Evolutionary conservation across 92 coral and sea anemone species (phyloP).

Genomic region (Scolanthus callimorphus): DNA sequence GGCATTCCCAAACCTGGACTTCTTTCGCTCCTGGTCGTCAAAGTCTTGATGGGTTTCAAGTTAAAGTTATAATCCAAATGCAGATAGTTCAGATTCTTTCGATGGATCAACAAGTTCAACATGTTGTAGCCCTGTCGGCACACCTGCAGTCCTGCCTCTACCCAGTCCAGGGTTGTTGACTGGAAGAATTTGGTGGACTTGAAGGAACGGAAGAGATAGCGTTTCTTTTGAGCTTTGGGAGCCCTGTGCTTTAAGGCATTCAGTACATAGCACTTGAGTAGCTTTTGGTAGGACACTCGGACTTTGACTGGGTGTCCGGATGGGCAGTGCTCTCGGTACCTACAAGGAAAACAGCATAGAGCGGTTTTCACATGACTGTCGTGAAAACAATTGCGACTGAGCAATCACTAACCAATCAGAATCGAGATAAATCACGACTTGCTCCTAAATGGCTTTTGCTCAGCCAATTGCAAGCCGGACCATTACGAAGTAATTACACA

Average conservation of each 20-base stretch:
- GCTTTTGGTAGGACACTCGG: conserved; percentile 95
- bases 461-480: too few relatives aligned
- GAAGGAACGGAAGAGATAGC: conserved; percentile 97
- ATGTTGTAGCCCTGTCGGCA: conserved; percentile 99
- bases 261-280: conserved; percentile 91
- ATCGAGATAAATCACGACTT: too few relatives aligned
- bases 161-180: conserved; percentile 99
- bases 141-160: conserved; percentile 93
- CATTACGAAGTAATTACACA: too few relatives aligned
- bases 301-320: conserved; percentile 98
- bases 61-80: conserved; percentile 99
- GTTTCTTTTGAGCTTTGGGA: conserved; percentile 96
- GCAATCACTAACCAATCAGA: too few relatives aligned
- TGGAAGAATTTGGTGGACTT: conserved; percentile 98
- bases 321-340: conserved; percentile 99
- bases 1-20: conserved; percentile 99
- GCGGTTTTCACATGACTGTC: too few relatives aligned
- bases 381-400: too few relatives aligned
- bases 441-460: too few relatives aligned
- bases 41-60: conserved; percentile 93
- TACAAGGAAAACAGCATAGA: too few relatives aligned
- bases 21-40: conserved; percentile 97
- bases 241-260: conserved; percentile 98
- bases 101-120: conserved; percentile 95
- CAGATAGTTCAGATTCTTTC: conserved; percentile 94